A percentile compares a stretch with the other conserved stretches of the same genome.
Evolutionary conservation across 2,888 invertebrate species (phyloP).

Genomic region (Micropterix aruncella): DNA sequence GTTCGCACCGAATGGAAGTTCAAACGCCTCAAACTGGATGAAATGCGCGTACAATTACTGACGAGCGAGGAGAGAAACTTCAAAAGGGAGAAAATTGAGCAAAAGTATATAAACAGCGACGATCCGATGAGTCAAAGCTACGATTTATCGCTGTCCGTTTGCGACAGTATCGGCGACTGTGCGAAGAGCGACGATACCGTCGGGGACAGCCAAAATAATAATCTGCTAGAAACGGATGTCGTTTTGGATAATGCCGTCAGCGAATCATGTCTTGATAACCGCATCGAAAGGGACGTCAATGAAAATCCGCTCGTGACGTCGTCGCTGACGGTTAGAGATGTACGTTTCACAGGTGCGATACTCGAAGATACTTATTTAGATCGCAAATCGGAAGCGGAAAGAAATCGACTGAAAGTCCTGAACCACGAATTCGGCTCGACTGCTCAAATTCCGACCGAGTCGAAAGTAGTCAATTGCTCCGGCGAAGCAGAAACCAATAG

Average conservation of each 20-base stretch:
- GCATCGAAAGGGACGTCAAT: not conserved
- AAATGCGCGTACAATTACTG: slow-evolving; percentile 29
- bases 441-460: slow-evolving; percentile 41
- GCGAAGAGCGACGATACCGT: not conserved
- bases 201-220: not conserved
- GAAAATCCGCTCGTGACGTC: slow-evolving; percentile 1
- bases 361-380: slow-evolving; percentile 17
- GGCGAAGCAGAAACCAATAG: slow-evolving; percentile 28
- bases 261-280: not conserved
- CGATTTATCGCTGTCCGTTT: slow-evolving; percentile 5
- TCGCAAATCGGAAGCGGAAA: slow-evolving; percentile 28
- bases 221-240: not conserved
- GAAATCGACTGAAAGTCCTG: slow-evolving; percentile 38
- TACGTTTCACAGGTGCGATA: not conserved
- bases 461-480: slow-evolving; percentile 24
- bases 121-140: slow-evolving; percentile 12
- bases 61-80: slow-evolving; percentile 38
- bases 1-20: slow-evolving; percentile 42
- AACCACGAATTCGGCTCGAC: slow-evolving; percentile 29
- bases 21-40: slow-evolving; percentile 30
- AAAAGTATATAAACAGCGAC: slow-evolving; percentile 25
- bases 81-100: slow-evolving; percentile 36
- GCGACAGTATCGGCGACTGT: slow-evolving; percentile 1
- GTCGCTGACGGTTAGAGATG: not conserved
- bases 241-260: not conserved